Percentiles rank a stretch among this genome's conserved stretches.
Conservation (phyloP, 2,888 invertebrate species). For the Molanna angustata region DNA sequence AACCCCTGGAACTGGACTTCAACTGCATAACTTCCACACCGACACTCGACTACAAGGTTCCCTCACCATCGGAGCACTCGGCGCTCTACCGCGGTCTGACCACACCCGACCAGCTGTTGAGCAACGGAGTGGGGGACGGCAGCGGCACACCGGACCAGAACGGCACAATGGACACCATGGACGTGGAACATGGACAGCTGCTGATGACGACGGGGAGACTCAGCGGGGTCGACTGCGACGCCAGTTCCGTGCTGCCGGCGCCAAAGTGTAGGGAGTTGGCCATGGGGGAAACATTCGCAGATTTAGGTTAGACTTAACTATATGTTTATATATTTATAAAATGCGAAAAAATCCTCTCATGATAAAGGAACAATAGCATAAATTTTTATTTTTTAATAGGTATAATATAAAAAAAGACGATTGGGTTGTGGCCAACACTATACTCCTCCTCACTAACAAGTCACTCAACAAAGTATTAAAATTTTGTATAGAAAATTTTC, state of each 20-base stretch:
- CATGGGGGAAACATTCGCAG: constrained; percentile 54
- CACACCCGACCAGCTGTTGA: constrained; percentile 13
- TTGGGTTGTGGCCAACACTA: too few species aligned
- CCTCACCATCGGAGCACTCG: constrained; percentile 39
- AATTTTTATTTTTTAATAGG: too few species aligned
- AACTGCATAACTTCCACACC: constrained; percentile 52
- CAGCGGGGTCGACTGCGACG: constrained; percentile 50
- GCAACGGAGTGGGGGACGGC: not conserved
- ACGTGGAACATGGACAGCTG: constrained; percentile 43
- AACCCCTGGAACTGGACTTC: constrained; percentile 50
- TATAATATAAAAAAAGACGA: too few species aligned
- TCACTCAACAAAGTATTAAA: too few species aligned
- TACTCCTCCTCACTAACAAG: too few species aligned
- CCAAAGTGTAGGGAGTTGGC: constrained; percentile 53
- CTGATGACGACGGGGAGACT: constrained; percentile 43
- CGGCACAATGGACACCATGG: constrained; percentile 47
- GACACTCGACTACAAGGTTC: constrained; percentile 49
- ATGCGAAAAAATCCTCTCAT: too few species aligned
- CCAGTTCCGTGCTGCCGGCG: constrained; percentile 50
- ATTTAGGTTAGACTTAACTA: constrained; percentile 49
- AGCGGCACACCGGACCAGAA: constrained; percentile 49
- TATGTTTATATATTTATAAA: constrained; percentile 4
- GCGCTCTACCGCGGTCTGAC: constrained; percentile 20
- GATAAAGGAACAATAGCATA: not conserved
- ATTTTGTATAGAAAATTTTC: too few species aligned